Conservation (phyloP, 2,888 invertebrate genomes). For the Resseliella maxima region DNA sequence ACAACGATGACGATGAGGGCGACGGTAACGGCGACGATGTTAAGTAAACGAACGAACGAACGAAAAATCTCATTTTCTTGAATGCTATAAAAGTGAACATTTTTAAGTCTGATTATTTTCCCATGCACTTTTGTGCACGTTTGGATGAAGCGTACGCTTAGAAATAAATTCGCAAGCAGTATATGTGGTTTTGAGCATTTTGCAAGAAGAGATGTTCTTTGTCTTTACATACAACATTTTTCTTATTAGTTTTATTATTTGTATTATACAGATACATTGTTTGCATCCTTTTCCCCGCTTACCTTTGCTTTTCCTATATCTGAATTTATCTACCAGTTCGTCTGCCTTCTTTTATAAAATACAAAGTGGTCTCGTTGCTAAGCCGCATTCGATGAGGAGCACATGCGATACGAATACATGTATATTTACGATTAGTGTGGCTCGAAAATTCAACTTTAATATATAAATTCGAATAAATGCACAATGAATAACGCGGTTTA, state of each 20-base stretch:
- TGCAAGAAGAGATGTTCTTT: not conserved
- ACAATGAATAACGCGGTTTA: not conserved
- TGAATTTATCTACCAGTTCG: not conserved
- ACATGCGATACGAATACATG: not conserved
- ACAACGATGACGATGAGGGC: too few species aligned
- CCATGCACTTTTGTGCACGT: constrained; percentile 37
- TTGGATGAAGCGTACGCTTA: constrained; percentile 47
- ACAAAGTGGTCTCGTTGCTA: not conserved
- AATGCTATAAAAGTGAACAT: constrained; percentile 19
- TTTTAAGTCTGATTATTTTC: constrained; percentile 51
- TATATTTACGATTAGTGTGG: not conserved
- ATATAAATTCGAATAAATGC: not conserved
- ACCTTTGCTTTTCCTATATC: not conserved
- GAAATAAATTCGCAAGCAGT: constrained; percentile 5
- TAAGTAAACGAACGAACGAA: not conserved
- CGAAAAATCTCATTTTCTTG: constrained; percentile 44
- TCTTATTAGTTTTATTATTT: constrained; percentile 53
- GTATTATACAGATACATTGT: constrained; percentile 14
- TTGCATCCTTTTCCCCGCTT: not conserved
- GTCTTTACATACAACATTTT: constrained; percentile 13
- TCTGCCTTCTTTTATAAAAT: not conserved
- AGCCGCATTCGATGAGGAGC: not conserved
- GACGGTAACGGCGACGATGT: too few species aligned
- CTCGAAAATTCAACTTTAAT: not conserved
- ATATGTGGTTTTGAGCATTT: constrained; percentile 8